phyloP scores from a whole-genome alignment of 2,797 vertebrate species.

The Gallirallus australis region DNA sequence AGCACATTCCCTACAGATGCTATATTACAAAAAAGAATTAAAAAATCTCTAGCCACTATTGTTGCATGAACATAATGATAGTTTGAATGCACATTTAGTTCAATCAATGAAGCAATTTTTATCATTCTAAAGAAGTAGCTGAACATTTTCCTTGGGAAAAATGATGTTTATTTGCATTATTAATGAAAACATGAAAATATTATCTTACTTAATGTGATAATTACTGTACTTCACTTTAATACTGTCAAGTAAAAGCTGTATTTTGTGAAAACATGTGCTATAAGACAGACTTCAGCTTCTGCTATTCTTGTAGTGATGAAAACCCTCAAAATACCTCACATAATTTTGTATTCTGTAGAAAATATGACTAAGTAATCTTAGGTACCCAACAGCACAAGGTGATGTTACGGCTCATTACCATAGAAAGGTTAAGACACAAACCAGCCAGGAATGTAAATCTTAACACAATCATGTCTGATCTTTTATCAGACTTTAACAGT shows the following conservation, averaged over 20 bases:
- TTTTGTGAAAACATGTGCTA: conserved; percentile 18
- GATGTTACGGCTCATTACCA: background rate
- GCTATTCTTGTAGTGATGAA: background rate
- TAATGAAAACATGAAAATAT: conserved; percentile 41
- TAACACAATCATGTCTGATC: background rate
- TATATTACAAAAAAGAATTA: background rate
- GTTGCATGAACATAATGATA: background rate
- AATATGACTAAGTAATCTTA: background rate
- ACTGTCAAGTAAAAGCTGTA: conserved; percentile 42
- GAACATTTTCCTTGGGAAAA: background rate
- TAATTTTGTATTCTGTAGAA: background rate
- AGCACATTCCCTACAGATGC: background rate
- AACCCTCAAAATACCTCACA: background rate
- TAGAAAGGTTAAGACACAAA: background rate
- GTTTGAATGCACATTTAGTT: background rate
- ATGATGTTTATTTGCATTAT: conserved; percentile 40
- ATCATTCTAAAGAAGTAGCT: background rate
- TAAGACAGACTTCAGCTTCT: conserved; percentile 18
- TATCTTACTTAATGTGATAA: conserved; percentile 35
- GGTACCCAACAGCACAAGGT: background rate
- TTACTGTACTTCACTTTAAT: conserved; percentile 32
- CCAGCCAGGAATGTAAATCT: background rate
- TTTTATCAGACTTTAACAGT: background rate
- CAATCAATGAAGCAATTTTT: background rate
- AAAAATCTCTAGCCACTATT: background rate